Percentiles rank a stretch among this genome's conserved stretches.
Conservation (phyloP, 2,888 invertebrate species). For the Alloscopus bannaensis region DNA sequence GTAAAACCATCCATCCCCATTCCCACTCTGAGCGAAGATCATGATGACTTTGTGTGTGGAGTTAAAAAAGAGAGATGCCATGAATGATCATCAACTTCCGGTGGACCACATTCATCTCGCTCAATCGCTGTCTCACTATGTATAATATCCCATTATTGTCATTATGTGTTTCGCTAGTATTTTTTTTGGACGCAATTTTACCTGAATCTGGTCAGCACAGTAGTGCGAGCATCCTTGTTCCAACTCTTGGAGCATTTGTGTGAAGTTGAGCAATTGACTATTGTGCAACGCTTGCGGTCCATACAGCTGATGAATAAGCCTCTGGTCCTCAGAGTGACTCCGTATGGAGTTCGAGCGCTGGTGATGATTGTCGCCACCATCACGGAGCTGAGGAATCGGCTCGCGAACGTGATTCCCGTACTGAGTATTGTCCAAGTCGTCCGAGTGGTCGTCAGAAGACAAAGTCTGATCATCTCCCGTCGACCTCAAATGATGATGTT, state of each 20-base stretch:
- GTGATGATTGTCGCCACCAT: constrained; percentile 22
- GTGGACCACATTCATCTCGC: constrained; percentile 50
- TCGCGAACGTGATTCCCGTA: constrained; percentile 56
- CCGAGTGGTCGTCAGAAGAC: not conserved
- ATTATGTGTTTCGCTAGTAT: not conserved
- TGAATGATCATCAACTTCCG: constrained; percentile 65
- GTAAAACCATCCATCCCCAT: constrained; percentile 25
- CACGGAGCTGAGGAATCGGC: constrained; percentile 35
- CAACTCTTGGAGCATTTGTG: constrained; percentile 50
- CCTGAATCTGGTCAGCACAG: constrained; percentile 66
- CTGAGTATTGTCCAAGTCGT: constrained; percentile 13
- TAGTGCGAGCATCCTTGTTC: constrained; percentile 58
- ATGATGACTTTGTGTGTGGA: constrained; percentile 13
- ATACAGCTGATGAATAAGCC: constrained; percentile 23
- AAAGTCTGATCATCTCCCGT: constrained; percentile 6
- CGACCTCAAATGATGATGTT: constrained; percentile 4
- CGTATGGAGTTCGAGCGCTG: constrained; percentile 13
- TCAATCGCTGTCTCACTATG: not conserved
- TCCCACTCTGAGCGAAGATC: constrained; percentile 33
- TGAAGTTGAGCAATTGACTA: constrained; percentile 61
- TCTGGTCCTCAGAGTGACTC: not conserved
- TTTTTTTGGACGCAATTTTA: constrained; percentile 53
- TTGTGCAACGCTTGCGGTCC: constrained; percentile 54
- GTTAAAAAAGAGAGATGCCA: constrained; percentile 53
- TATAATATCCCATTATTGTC: constrained; percentile 28